Conservation (phyloP, 1,140 invertebrate species). For the Cyclina sinensis region DNA sequence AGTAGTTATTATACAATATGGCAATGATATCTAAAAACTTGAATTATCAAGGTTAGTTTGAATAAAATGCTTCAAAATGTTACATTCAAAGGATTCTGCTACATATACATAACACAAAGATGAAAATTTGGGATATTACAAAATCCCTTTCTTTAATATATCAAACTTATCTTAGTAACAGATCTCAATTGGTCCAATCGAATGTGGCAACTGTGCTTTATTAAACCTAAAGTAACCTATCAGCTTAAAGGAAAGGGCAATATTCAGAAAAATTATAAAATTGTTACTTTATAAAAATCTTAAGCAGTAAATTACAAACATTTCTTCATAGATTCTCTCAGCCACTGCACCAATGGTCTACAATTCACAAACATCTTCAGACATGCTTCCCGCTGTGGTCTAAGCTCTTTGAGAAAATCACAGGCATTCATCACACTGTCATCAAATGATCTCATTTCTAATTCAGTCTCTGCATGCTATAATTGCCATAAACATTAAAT, state of each 20-base stretch:
- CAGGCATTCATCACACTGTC: slow-evolving; percentile 69
- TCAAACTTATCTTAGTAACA: too few relatives aligned
- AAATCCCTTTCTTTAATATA: too few relatives aligned
- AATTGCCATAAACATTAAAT: not conserved
- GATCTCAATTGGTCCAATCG: too few relatives aligned
- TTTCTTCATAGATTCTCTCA: slow-evolving; percentile 77
- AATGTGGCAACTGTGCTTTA: not conserved
- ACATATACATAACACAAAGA: too few relatives aligned
- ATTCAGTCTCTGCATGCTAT: slow-evolving; percentile 7
- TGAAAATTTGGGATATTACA: too few relatives aligned
- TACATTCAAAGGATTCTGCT: too few relatives aligned
- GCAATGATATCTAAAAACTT: not conserved
- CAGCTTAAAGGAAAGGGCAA: too few relatives aligned
- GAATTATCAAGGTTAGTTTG: not conserved
- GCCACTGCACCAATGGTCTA: slow-evolving; percentile 77
- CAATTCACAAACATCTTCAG: slow-evolving; percentile 74
- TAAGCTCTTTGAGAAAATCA: slow-evolving; percentile 69
- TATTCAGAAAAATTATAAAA: not conserved
- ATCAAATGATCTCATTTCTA: slow-evolving; percentile 71
- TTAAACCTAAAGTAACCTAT: too few relatives aligned
- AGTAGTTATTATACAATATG: not conserved
- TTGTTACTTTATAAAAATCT: not conserved
- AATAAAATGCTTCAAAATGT: not conserved
- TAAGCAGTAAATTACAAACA: not conserved
- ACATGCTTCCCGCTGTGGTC: slow-evolving; percentile 65